Base-by-base conservation (phyloP, 2,797 vertebrate genomes). In the Epinephelus awoara region DNA sequence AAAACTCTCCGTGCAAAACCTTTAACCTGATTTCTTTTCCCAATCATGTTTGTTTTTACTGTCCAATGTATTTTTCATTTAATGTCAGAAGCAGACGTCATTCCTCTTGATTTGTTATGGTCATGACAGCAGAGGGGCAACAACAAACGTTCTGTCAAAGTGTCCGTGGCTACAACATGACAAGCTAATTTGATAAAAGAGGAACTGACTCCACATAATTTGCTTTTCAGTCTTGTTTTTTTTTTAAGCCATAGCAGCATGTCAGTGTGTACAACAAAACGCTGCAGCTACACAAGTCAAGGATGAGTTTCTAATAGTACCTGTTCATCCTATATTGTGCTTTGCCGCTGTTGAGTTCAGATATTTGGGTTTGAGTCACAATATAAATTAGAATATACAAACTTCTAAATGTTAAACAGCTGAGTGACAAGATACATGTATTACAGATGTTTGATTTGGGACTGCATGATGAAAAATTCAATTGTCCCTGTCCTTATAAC, bases 71-170 rank as follows among this genome's bases (percentile, higher is more conserved):
- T 49, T 51, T 67, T 69, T 57, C 25, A 40, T 59, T 25, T 51
- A 12, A 29, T 40, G 23, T 49, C 49, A 52, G 44, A 67, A 27
- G 3, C 23, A 38, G 50, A 13, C 23, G 23, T 63, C 21, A 25
- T 62, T 6, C 19, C 27, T 34, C 27, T 49, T 42, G 40, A 42
- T 42, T 42, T 42, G 40, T 10, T 15, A 18, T 13, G 4, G 40
- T 40, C 23, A 54, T 58, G 58, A 73, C 46, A 54, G 27, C 19
- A 38, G 54, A 57, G 5, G 69, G 29, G 56, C 27, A 49, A n/a
- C 46, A 54, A 17, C 29, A 40, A 9, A 25, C 25, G 0, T 56
- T 18, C 18, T 34, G 34, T 8, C 34, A 34, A 34, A 34, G 34
- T 34, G 55, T 5, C 29, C 51, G 46, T 55, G 7, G 23, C 11